phyloP scores from a whole-genome alignment of 2,888 invertebrate species.

The Drosophila cracens region DNA sequence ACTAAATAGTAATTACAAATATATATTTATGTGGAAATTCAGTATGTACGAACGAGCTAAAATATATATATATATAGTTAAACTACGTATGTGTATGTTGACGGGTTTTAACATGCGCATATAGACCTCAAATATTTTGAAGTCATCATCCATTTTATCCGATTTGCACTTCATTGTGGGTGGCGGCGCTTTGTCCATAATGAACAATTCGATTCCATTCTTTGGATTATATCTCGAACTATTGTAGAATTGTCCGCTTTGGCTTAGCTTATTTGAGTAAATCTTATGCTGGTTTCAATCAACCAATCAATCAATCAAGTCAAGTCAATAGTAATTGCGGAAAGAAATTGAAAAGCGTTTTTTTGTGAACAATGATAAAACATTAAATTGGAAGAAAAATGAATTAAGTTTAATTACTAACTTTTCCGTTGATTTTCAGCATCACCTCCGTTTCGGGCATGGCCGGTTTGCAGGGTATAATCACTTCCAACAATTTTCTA shows the following conservation, averaged over 20 bases:
- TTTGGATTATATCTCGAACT: slow-evolving; percentile 67
- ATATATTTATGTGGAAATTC: slow-evolving; percentile 12
- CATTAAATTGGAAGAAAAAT: not conserved
- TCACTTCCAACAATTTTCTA: slow-evolving; percentile 84
- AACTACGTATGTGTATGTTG: slow-evolving; percentile 16
- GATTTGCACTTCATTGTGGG: slow-evolving; percentile 49
- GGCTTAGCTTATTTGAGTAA: slow-evolving; percentile 54
- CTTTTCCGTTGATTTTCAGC: slow-evolving; percentile 84
- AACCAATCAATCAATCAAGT: not conserved
- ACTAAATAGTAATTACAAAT: slow-evolving; percentile 5
- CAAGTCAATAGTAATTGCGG: slow-evolving; percentile 18
- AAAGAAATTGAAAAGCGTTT: slow-evolving; percentile 22
- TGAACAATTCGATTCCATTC: slow-evolving; percentile 69
- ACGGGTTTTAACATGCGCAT: slow-evolving; percentile 29
- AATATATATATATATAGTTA: slow-evolving; percentile 6
- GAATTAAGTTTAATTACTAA: slow-evolving; percentile 56
- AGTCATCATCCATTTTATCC: not conserved
- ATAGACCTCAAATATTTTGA: not conserved
- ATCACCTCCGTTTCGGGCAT: slow-evolving; percentile 86
- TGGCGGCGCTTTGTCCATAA: slow-evolving; percentile 58
- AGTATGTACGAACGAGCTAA: slow-evolving; percentile 46
- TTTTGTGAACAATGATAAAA: slow-evolving; percentile 14
- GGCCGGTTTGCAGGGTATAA: slow-evolving; percentile 88
- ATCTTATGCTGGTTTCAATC: slow-evolving; percentile 46
- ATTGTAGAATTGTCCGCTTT: slow-evolving; percentile 58